A percentile compares a stretch with the other conserved stretches of the same genome.
These are phyloP conservation scores for Scartelaos histophorus DNA, from an alignment of 2,113 vertebrate species.

Conservation along the genomic window DNA sequence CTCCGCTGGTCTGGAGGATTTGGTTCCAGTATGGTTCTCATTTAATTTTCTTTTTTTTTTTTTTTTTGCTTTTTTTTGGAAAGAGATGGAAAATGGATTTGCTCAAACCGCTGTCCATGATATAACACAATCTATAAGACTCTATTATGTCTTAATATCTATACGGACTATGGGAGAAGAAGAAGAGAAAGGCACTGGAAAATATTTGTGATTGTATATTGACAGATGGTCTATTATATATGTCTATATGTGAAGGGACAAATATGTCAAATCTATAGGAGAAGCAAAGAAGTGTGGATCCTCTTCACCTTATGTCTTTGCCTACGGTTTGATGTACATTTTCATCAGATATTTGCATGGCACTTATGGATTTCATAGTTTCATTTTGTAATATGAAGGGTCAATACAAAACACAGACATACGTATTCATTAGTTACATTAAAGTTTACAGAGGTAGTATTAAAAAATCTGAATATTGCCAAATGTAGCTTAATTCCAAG, in stretches of 20 bases:
- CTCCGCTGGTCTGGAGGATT: constrained; percentile 34
- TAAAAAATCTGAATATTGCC: neutral
- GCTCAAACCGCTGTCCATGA: constrained; percentile 38
- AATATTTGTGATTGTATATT: constrained; percentile 54
- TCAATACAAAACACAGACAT: neutral
- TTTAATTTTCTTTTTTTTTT: constrained; percentile 46
- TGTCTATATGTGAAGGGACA: constrained; percentile 19
- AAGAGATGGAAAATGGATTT: constrained; percentile 50
- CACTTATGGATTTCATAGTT: constrained; percentile 19
- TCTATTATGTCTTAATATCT: constrained; percentile 41
- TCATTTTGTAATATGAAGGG: neutral
- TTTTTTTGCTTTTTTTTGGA: too few species aligned
- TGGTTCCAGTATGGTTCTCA: constrained; percentile 41
- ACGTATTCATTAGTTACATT: neutral
- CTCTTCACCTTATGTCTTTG: constrained; percentile 36
- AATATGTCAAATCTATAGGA: constrained; percentile 11
- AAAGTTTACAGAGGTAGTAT: neutral
- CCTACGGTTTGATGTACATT: constrained; percentile 26
- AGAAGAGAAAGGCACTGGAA: constrained; percentile 78
- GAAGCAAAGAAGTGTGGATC: constrained; percentile 24
- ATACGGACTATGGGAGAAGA: constrained; percentile 58
- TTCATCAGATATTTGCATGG: constrained; percentile 53
- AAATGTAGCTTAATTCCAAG: neutral
- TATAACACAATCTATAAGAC: constrained; percentile 48
- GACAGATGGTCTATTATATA: constrained; percentile 40